Percentiles rank a stretch among this genome's conserved stretches.
These are phyloP conservation scores for Chironex yamaguchii DNA, from an alignment of 30 jellyfish, hydroid and myxozoan species.

Conservation along the genomic window DNA sequence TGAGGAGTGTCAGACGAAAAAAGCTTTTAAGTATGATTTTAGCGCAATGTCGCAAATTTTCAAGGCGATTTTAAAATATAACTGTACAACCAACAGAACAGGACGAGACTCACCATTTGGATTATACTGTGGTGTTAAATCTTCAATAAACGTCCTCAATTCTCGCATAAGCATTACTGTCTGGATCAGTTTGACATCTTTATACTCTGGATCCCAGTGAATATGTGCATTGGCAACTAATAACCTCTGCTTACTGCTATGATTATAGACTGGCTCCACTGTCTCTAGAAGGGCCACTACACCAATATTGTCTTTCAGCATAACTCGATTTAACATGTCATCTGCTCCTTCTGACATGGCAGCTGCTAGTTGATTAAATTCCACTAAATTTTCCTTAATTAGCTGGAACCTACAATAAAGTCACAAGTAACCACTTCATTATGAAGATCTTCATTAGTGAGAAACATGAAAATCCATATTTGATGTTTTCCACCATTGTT, in stretches of 20 bases:
- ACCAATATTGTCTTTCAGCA: conserved; percentile 94
- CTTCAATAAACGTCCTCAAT: conserved; percentile 82
- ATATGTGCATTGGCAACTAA: conserved; percentile 95
- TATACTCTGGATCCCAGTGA: conserved; percentile 97
- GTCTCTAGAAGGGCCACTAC: conserved; percentile 92
- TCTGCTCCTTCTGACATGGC: conserved; percentile 97
- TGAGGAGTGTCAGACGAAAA: no score
- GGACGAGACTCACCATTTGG: conserved; percentile 25
- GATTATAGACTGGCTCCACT: conserved; percentile 37
- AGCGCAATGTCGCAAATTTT: no score
- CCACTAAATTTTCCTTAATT: conserved; percentile 91
- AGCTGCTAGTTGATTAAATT: conserved; percentile 95
- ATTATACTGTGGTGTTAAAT: conserved; percentile 38
- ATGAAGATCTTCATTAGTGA: no score
- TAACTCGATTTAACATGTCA: conserved; percentile 94
- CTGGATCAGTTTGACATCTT: conserved; percentile 93
- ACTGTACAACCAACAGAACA: neutral
- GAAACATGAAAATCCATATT: no score
- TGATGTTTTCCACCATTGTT: no score
- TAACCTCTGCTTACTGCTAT: conserved; percentile 64
- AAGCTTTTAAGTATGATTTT: no score
- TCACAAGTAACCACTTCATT: no score
- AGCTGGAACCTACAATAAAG: conserved; percentile 72
- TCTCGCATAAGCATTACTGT: conserved; percentile 93
- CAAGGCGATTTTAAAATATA: no score